These are phyloP conservation scores for Dromas ardeola DNA, from an alignment of 2,113 vertebrate genomes.

Conservation along the genomic window DNA sequence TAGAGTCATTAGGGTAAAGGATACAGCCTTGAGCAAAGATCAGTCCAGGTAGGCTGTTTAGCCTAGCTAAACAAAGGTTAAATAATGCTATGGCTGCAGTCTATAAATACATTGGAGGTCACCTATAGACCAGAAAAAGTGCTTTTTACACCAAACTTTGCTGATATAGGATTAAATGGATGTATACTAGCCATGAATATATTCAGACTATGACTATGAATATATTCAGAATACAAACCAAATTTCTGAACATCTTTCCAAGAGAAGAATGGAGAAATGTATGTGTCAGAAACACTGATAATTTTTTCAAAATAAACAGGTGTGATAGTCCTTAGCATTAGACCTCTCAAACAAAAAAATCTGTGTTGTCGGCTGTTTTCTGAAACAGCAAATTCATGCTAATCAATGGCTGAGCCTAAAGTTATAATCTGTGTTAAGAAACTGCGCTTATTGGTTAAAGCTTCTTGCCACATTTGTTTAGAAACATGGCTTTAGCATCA, in stretches of 20 bases:
- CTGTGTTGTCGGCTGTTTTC: not conserved
- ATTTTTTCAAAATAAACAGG: not conserved
- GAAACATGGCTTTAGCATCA: not conserved
- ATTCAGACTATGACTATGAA: not conserved
- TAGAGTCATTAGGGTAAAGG: not conserved
- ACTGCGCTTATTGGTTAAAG: fast-evolving
- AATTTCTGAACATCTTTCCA: not conserved
- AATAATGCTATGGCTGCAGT: not conserved
- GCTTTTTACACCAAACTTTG: not conserved
- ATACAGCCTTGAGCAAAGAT: not conserved
- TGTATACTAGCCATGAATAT: too few relatives aligned
- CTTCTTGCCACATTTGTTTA: not conserved
- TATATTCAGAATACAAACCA: not conserved
- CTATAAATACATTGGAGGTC: not conserved
- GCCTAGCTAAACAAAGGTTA: not conserved
- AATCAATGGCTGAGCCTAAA: not conserved
- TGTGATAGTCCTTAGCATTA: too few relatives aligned
- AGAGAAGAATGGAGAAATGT: not conserved
- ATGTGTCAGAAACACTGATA: not conserved
- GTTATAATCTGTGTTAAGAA: not conserved
- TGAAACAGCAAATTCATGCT: not conserved
- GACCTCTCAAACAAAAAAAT: not conserved
- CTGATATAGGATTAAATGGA: not conserved
- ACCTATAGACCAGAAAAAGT: not conserved
- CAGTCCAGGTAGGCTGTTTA: not conserved